A percentile compares a stretch with the other conserved stretches of the same genome.
phyloP scores from a whole-genome alignment of 2,797 vertebrate species.

The Pogoniulus pusillus region DNA sequence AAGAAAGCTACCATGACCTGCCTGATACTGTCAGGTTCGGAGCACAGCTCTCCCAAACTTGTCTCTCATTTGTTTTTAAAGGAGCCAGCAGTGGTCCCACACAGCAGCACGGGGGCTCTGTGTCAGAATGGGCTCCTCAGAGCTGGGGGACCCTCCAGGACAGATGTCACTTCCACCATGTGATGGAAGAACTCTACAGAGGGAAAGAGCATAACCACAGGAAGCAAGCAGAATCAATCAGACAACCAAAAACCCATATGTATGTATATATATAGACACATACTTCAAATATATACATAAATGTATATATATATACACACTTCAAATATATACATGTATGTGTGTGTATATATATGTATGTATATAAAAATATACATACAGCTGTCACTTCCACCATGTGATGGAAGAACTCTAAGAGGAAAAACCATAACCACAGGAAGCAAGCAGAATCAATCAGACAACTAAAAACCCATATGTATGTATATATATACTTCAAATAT shows the following conservation, averaged over 20 bases:
- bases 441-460: too few species aligned
- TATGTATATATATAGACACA: too few species aligned
- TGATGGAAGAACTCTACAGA: background rate
- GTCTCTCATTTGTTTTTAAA: slow-evolving; percentile 20
- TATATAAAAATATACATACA: too few species aligned
- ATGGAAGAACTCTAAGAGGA: too few species aligned
- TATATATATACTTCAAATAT: too few species aligned
- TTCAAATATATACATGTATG: too few species aligned
- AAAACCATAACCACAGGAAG: too few species aligned
- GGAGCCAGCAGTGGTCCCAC: background rate
- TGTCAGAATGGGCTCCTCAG: rapidly evolving
- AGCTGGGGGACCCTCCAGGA: background rate
- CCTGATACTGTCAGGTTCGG: background rate
- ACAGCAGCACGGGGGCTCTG: background rate
- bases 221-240: background rate
- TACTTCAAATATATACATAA: background rate
- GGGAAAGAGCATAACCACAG: background rate
- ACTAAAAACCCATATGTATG: too few species aligned
- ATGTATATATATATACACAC: too few species aligned
- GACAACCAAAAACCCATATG: background rate
- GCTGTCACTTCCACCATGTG: too few species aligned
- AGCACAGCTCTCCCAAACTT: background rate
- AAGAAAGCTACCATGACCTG: slow-evolving; percentile 52
- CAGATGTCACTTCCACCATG: rapidly evolving
- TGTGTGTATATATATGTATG: too few species aligned